A percentile compares a stretch with the other conserved stretches of the same genome.
phyloP scores from a whole-genome alignment of 2,113 vertebrate genomes.

The Microcebus griseorufus region DNA sequence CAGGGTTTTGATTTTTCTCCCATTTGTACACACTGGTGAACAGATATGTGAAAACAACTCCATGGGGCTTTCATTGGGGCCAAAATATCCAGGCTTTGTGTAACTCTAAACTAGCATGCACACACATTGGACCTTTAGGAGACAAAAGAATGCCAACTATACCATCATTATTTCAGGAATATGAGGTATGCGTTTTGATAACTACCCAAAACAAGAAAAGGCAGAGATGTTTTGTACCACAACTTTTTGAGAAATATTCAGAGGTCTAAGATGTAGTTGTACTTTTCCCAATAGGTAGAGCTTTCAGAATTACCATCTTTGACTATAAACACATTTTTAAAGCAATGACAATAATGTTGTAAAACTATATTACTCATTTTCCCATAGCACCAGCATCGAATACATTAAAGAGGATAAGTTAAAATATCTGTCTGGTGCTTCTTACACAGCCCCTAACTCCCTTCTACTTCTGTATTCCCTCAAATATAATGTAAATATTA shows the following conservation, averaged over 20 bases:
- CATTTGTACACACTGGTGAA: not conserved
- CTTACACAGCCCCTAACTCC: not conserved
- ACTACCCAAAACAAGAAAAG: not conserved
- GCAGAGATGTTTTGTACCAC: not conserved
- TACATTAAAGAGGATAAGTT: not conserved
- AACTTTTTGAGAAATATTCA: not conserved
- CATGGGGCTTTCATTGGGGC: not conserved
- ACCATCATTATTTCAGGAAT: not conserved
- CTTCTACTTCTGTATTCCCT: not conserved
- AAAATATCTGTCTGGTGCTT: not conserved
- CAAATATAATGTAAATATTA: not conserved
- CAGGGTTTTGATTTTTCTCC: not conserved
- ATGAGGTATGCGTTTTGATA: not conserved
- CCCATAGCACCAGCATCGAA: not conserved
- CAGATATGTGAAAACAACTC: not conserved
- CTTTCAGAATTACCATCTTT: not conserved
- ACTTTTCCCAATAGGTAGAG: not conserved
- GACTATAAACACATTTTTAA: not conserved
- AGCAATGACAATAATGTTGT: not conserved
- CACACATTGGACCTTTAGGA: not conserved
- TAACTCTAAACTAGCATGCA: not conserved
- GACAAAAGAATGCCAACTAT: not conserved
- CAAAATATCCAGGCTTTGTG: not conserved
- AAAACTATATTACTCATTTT: not conserved
- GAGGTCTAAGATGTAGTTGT: not conserved